phyloP scores from a whole-genome alignment of 2,888 invertebrate genomes.

The Lasioglossum lativentre region DNA sequence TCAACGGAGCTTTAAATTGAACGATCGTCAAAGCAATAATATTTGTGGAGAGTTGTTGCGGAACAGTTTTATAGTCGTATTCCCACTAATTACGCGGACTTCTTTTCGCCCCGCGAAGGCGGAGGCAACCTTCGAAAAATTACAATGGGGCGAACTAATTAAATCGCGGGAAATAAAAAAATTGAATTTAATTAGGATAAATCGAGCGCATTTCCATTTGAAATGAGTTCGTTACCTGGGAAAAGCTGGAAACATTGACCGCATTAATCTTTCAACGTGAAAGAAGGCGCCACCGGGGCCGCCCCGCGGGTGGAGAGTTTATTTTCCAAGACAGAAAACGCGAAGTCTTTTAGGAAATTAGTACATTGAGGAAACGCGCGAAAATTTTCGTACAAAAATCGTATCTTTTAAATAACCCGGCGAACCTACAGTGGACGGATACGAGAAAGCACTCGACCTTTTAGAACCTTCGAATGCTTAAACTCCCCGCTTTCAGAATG shows the following conservation, averaged over 20 bases:
- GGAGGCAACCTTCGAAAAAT: background rate
- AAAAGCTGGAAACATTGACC: background rate
- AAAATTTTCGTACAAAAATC: slow-evolving; percentile 25
- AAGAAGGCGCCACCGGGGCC: background rate
- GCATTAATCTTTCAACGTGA: slow-evolving; percentile 13
- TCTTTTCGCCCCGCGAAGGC: background rate
- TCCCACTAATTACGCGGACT: too few species aligned
- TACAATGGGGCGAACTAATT: background rate
- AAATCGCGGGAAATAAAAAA: slow-evolving; percentile 8
- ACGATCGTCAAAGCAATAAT: background rate
- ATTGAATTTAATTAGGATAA: background rate
- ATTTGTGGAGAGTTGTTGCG: background rate
- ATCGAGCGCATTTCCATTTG: slow-evolving; percentile 4
- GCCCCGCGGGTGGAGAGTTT: background rate
- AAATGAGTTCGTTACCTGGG: slow-evolving; percentile 13
- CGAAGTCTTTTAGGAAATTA: slow-evolving; percentile 18
- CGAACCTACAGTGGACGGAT: slow-evolving; percentile 20
- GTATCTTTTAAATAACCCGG: slow-evolving; percentile 40
- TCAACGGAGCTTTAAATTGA: background rate
- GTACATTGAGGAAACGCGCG: slow-evolving; percentile 10
- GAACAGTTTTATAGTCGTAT: background rate
- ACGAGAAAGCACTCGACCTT: slow-evolving; percentile 38
- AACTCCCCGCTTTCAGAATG: background rate
- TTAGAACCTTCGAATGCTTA: slow-evolving; percentile 32
- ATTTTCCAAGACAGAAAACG: background rate